phyloP scores from a whole-genome alignment of 2,113 vertebrate species.

The Sula dactylatra region DNA sequence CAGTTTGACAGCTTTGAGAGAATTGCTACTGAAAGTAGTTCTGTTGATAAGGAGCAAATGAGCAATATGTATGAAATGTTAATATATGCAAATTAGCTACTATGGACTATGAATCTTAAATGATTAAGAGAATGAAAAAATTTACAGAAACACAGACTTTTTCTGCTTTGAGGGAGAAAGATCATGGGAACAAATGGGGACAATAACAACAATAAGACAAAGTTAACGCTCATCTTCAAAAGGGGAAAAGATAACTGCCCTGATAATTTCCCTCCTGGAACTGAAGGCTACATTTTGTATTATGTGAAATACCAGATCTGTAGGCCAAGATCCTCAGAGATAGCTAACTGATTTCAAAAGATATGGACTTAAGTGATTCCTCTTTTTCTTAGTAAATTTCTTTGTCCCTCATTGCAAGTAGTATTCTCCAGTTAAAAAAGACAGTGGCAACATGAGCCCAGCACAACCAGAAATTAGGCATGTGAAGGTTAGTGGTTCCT shows the following conservation, averaged over 20 bases:
- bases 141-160: not conserved
- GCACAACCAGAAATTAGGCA: not conserved
- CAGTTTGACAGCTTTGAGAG: not conserved
- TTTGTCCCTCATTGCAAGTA: not conserved
- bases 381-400: not conserved
- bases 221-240: not conserved
- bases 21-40: not conserved
- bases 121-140: not conserved
- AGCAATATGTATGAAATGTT: not conserved
- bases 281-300: not conserved
- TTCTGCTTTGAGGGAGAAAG: not conserved
- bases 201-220: not conserved
- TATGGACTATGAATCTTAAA: not conserved
- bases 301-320: not conserved
- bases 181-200: not conserved
- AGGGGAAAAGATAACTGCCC: not conserved
- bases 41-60: not conserved
- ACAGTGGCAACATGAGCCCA: not conserved
- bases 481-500: not conserved
- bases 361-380: not conserved
- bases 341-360: not conserved
- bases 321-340: not conserved
- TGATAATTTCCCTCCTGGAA: not conserved
- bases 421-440: not conserved
- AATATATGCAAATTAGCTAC: not conserved